Base-by-base conservation (phyloP, 2,113 vertebrate species). In the Irena cyanogastra region DNA sequence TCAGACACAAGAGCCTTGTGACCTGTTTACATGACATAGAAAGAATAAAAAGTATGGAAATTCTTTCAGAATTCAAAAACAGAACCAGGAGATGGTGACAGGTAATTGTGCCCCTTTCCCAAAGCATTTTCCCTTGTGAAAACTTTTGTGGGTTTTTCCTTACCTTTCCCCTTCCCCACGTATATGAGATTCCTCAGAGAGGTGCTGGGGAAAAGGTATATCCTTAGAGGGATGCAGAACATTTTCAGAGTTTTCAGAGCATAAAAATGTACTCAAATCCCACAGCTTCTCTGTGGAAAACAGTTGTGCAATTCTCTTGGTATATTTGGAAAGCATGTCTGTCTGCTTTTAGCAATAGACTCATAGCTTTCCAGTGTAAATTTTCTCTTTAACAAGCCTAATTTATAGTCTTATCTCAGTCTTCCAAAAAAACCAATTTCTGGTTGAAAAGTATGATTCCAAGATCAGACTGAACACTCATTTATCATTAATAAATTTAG, bases 231-330 rank as follows among this genome's bases (percentile, higher is more conserved):
- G 42, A 84, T 61, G 53, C 28, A 52, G 61, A 77, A 92, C 66
- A 80, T 63, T 74, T 87, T 80, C 52, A 60, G 91, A 93, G 44
- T 93, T 95, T 94, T 96, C 90, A 96, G 93, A 96, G 95, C 90
- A 89, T 95, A 84, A 92, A 96, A 63, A 83, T 26, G 18, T 75
- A n/a, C 23, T 83, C 41, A 93, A 90, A 81, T 90, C 56, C 85
- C 93, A 88, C 20, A 63, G 59, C 56, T 92, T 83, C 53, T 80
- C 2, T 5, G 31, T 42, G 59, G 60, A 94, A 93, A 96, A 88
- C 53, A 65, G 52, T 86, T 63, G 86, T 88, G 47, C 57, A 88
- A 90, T 86, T 95, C 95, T 94, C 86, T 93, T 83, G 83, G 42
- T 90, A 70, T 87, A 57, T 71, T 49, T 70, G 42, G 64, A 86